Evolutionary conservation across 1,140 invertebrate genomes (phyloP).

Genomic region (Bombus affinis): DNA sequence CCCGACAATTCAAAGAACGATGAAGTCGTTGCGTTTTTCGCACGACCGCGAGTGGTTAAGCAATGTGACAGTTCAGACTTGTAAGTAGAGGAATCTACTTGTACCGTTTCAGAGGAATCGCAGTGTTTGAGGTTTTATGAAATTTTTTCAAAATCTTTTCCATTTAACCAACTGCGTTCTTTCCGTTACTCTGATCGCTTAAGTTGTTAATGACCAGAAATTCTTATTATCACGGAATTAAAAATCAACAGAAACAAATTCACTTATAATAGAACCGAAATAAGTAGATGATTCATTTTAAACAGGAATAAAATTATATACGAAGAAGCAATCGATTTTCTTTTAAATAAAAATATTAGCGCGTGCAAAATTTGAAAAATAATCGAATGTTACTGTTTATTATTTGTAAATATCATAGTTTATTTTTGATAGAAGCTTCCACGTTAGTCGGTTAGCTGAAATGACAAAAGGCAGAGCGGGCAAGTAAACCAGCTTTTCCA

Average conservation of each 20-base stretch:
- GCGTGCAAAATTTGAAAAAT: too few species aligned
- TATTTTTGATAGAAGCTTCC: neutral
- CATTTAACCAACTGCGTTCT: neutral
- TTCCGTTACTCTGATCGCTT: neutral
- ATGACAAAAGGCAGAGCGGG: neutral
- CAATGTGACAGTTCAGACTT: constrained; percentile 5
- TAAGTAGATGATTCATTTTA: too few species aligned
- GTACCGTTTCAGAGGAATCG: neutral
- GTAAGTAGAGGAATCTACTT: neutral
- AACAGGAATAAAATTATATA: too few species aligned
- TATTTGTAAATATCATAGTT: neutral
- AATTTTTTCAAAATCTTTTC: neutral
- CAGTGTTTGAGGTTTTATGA: neutral
- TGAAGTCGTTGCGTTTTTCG: constrained; percentile 3
- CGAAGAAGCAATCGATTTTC: too few species aligned
- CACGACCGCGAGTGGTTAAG: neutral
- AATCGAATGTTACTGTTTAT: too few species aligned
- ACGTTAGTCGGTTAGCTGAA: neutral
- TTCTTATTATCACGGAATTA: too few species aligned
- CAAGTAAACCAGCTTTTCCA: neutral
- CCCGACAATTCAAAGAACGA: neutral
- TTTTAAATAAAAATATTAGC: too few species aligned
- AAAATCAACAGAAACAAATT: too few species aligned
- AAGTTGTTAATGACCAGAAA: neutral
- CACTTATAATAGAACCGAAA: too few species aligned